A percentile compares a stretch with the other conserved stretches of the same genome.
phyloP scores from a whole-genome alignment of 2,797 vertebrate species.

The Takifugu rubripes region DNA sequence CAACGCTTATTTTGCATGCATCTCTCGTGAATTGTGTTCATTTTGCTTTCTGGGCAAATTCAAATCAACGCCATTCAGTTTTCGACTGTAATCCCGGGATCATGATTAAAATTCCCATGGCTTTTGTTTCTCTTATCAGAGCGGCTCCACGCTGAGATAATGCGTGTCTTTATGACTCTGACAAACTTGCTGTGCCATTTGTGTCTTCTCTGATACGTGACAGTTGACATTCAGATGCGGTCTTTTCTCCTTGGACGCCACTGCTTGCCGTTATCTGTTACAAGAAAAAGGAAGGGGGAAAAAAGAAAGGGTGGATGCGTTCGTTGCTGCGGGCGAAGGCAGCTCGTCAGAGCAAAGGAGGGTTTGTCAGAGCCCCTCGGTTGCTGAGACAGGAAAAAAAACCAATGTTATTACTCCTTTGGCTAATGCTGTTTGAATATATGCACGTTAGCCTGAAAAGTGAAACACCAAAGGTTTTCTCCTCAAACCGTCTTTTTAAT shows the following conservation, averaged over 20 bases:
- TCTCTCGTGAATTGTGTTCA: slow-evolving; percentile 54
- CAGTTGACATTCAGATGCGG: slow-evolving; percentile 73
- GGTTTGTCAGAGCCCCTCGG: slow-evolving; percentile 41
- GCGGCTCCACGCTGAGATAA: slow-evolving; percentile 61
- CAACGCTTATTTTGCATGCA: slow-evolving; percentile 52
- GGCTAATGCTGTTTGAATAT: slow-evolving; percentile 45
- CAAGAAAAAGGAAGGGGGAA: slow-evolving; percentile 49
- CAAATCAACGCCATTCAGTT: slow-evolving; percentile 62
- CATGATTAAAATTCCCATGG: slow-evolving; percentile 66
- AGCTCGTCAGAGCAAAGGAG: slow-evolving; percentile 63
- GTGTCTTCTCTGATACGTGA: slow-evolving; percentile 68
- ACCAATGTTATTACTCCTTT: slow-evolving; percentile 44
- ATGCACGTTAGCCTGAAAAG: slow-evolving; percentile 50
- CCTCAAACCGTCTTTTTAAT: slow-evolving; percentile 25
- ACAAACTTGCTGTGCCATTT: slow-evolving; percentile 61
- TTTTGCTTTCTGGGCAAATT: slow-evolving; percentile 58
- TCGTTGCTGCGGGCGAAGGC: slow-evolving; percentile 54
- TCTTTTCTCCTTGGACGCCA: slow-evolving; percentile 51
- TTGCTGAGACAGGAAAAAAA: slow-evolving; percentile 38
- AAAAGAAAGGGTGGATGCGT: slow-evolving; percentile 55
- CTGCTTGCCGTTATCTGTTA: slow-evolving; percentile 59
- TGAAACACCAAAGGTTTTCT: slow-evolving; percentile 43
- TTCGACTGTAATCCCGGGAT: slow-evolving; percentile 59
- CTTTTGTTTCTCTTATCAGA: slow-evolving; percentile 64
- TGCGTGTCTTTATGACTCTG: slow-evolving; percentile 44